Percentiles rank a stretch among this genome's conserved stretches.
Evolutionary conservation across 2,113 vertebrate genomes (phyloP).

Genomic region (Myrmecobius fasciatus): DNA sequence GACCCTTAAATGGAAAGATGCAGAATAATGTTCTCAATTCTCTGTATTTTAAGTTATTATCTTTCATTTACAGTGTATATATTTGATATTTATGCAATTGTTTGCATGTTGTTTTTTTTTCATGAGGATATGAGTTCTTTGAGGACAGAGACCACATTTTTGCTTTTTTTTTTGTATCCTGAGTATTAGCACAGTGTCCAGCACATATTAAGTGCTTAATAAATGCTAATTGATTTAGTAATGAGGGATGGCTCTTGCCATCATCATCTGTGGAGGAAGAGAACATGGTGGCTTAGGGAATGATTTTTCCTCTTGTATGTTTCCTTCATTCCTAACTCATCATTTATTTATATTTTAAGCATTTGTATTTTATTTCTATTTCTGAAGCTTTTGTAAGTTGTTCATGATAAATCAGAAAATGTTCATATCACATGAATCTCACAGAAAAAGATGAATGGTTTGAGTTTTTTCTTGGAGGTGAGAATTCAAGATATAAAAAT

Average conservation of each 20-base stretch:
- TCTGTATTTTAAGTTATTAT: background rate
- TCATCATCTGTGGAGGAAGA: background rate
- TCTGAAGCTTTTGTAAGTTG: background rate
- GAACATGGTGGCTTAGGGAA: background rate
- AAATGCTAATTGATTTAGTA: background rate
- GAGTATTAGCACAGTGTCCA: background rate
- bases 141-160: background rate
- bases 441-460: background rate
- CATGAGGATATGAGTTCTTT: background rate
- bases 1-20: background rate
- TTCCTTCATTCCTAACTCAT: background rate
- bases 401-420: background rate
- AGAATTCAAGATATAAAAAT: background rate
- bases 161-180: background rate
- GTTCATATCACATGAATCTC: background rate
- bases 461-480: background rate
- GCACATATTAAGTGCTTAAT: background rate
- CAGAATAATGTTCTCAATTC: background rate
- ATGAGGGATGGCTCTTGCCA: background rate
- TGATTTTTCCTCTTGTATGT: background rate
- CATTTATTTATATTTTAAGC: background rate
- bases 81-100: background rate
- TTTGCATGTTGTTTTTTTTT: background rate
- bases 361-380: background rate
- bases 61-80: background rate